Evolutionary conservation across 37 sponge, comb jelly and placozoan genomes (phyloP).

Genomic region (Tethya wilhelma): DNA sequence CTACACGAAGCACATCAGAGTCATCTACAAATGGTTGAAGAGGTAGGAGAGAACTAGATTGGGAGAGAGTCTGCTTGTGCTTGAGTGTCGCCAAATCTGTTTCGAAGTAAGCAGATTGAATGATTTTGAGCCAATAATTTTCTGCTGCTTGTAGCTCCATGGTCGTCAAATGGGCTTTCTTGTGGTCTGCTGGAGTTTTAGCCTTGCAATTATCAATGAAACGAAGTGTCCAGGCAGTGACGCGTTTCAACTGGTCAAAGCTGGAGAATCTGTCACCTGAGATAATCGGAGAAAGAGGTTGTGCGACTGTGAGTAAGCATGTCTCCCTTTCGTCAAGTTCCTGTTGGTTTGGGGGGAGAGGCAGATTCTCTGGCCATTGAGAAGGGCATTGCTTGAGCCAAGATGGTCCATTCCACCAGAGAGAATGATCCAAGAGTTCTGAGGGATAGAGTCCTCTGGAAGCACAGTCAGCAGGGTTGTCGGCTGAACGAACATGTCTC

Average conservation of each 20-base stretch:
- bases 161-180: constrained; percentile 11
- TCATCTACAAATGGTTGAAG: constrained; percentile 17
- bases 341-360: constrained; percentile 9
- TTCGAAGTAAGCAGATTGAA: constrained; percentile 20
- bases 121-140: constrained; percentile 31
- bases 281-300: constrained; percentile 7
- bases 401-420: constrained; percentile 37
- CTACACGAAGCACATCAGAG: constrained; percentile 10
- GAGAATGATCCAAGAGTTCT: constrained; percentile 20
- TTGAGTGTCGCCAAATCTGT: constrained; percentile 15
- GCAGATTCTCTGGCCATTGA: constrained; percentile 20
- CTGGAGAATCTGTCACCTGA: constrained; percentile 31
- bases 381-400: constrained; percentile 37
- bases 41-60: constrained; percentile 5
- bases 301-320: background rate
- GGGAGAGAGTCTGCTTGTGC: background rate
- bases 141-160: constrained; percentile 29
- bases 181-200: background rate
- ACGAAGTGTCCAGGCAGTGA: constrained; percentile 41
- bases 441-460: constrained; percentile 33
- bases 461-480: constrained; percentile 45
- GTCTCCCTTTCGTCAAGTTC: constrained; percentile 4
- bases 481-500: constrained; percentile 4
- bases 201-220: constrained; percentile 13
- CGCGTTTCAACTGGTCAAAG: constrained; percentile 12